Base-by-base conservation (phyloP, 2,888 invertebrate species). In the Lycaena phlaeas region DNA sequence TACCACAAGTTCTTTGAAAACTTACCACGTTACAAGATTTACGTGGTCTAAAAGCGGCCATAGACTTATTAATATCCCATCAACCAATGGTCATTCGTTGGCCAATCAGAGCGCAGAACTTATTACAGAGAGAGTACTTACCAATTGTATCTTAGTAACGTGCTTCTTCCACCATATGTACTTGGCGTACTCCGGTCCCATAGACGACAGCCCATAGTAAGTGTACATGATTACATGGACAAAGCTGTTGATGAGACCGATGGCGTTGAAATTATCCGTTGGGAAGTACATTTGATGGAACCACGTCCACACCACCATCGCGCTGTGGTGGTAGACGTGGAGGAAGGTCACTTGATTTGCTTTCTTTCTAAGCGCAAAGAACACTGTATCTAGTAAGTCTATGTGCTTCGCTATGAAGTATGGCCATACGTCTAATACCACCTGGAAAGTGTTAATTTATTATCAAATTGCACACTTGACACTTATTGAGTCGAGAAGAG, bases 121-220 rank as follows among this genome's bases (percentile, higher is more conserved):
- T n/a, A n/a, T n/a, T n/a, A n/a, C n/a, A n/a, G n/a, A n/a, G n/a
- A n/a, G n/a, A n/a, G n/a, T n/a, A 69, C 79, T 86, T 66, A 92
- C 93, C 86, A 95, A 75, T 65, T 95, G 94, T 53, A 94, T 81
- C 51, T 87, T 88, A 6, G 94, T 95, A 68, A 95, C 87, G 71
- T 94, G 92, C 50, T 90, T 92, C 69, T 95, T 95, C 94, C 94
- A 95, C 93, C 94, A 94, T 1, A 94, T 73, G 59, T 89, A 94
- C 57, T 91, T 91, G 34, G 88, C 88, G 57, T 90, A 90, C 6
- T 86, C 65, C 0, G 93, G 92, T 4, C 94, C 94, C 50, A 93
- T 64, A 0, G 92, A 90, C 0, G 94, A 86, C 47, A 94, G 69
- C 29, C 92, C 87, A 61, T 94, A 94, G 57, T 95, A 94, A 0